Evolutionary conservation across 2,113 vertebrate species (phyloP).

Genomic region (Eira barbara): DNA sequence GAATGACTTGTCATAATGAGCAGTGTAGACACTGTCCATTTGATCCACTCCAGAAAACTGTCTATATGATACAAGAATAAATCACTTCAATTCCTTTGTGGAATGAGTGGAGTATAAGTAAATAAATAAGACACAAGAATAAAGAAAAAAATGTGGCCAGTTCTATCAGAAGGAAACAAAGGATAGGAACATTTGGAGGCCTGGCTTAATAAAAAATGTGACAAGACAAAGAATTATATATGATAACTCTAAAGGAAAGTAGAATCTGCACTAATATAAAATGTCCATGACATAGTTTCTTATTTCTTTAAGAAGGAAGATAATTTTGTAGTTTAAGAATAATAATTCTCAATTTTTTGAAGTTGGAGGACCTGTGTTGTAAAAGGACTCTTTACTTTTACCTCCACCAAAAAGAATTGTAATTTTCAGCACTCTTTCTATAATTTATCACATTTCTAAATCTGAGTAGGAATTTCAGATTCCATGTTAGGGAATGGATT

Average conservation of each 20-base stretch:
- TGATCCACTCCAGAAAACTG: constrained; percentile 64
- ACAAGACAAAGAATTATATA: constrained; percentile 31
- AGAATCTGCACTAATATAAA: not conserved
- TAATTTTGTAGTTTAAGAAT: constrained; percentile 40
- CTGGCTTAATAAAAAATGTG: constrained; percentile 47
- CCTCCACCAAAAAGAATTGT: not conserved
- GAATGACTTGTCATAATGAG: constrained; percentile 66
- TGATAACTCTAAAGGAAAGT: constrained; percentile 2
- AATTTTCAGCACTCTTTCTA: not conserved
- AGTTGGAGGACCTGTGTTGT: not conserved
- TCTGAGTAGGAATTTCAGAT: constrained; percentile 13
- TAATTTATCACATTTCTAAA: not conserved
- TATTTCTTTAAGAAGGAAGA: constrained; percentile 21
- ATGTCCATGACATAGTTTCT: not conserved
- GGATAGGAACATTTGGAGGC: constrained; percentile 2
- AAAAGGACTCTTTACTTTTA: constrained; percentile 19
- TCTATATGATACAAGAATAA: constrained; percentile 59
- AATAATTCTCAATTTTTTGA: constrained; percentile 11
- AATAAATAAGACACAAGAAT: constrained; percentile 54
- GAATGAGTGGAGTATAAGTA: constrained; percentile 52
- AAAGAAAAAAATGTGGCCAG: constrained; percentile 29
- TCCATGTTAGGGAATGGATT: not conserved
- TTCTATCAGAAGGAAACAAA: constrained; percentile 55
- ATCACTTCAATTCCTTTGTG: constrained; percentile 62
- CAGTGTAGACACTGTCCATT: constrained; percentile 58